These are phyloP conservation scores for Thrips palmi DNA, from an alignment of 1,140 invertebrate species.

Conservation along the genomic window DNA sequence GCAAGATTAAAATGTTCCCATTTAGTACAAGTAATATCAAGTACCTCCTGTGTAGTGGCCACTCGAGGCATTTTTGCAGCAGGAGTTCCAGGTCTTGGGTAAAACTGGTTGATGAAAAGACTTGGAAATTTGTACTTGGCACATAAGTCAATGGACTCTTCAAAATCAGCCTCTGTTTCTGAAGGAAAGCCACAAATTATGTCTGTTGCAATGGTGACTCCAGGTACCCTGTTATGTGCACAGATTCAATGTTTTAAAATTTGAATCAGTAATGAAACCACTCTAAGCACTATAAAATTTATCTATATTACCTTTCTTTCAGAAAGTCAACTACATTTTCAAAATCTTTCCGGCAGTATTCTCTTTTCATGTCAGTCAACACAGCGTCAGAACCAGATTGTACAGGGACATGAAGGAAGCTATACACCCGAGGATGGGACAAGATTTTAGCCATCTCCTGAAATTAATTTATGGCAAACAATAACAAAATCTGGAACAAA, in stretches of 20 bases:
- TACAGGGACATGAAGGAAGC: slow-evolving; percentile 93
- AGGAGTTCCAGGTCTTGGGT: slow-evolving; percentile 84
- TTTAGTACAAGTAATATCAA: no score
- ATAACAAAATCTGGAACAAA: background rate
- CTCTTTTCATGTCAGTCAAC: slow-evolving; percentile 87
- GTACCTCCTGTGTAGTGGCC: slow-evolving; percentile 54
- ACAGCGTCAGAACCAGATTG: slow-evolving; percentile 92
- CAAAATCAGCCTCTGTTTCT: slow-evolving; percentile 82
- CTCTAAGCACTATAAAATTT: no score
- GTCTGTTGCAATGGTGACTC: slow-evolving; percentile 90
- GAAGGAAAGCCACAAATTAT: slow-evolving; percentile 98
- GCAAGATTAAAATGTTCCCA: no score
- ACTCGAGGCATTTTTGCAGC: slow-evolving; percentile 75
- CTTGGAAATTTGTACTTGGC: slow-evolving; percentile 79
- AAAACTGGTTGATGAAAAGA: slow-evolving; percentile 97
- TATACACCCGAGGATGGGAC: slow-evolving; percentile 75
- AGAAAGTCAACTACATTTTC: slow-evolving; percentile 76
- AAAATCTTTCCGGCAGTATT: slow-evolving; percentile 81
- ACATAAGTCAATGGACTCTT: slow-evolving; percentile 72
- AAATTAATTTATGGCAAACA: slow-evolving; percentile 10
- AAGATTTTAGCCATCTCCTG: slow-evolving; percentile 78
- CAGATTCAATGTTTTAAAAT: slow-evolving; percentile 12
- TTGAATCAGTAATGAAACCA: background rate
- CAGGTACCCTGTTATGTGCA: slow-evolving; percentile 58
- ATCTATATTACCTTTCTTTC: slow-evolving; percentile 35